Percentiles rank a stretch among this genome's conserved stretches.
These are phyloP conservation scores for Nasonia giraulti DNA, from an alignment of 1,140 invertebrate genomes.

Conservation along the genomic window DNA sequence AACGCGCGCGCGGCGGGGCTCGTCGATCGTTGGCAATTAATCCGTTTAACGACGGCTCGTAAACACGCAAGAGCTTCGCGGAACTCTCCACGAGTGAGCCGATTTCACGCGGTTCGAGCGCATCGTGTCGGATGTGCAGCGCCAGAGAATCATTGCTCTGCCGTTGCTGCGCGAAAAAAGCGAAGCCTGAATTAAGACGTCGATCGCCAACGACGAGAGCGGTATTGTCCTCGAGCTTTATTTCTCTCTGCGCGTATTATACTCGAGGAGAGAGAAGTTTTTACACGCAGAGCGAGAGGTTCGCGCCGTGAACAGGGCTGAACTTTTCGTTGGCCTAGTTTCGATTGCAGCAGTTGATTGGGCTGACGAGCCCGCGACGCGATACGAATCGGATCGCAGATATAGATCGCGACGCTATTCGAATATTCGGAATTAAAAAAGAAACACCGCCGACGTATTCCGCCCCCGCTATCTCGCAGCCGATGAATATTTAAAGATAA, in stretches of 20 bases:
- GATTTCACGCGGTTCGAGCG: conserved; percentile 27
- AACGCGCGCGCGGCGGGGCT: not conserved
- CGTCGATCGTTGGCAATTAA: conserved; percentile 18
- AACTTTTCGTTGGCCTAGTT: not conserved
- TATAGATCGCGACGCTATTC: not conserved
- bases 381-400: not conserved
- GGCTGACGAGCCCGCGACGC: not conserved
- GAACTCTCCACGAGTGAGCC: not conserved
- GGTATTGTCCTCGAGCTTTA: too few relatives aligned
- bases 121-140: not conserved
- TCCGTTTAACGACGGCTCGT: conserved; percentile 26
- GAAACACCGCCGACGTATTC: too few relatives aligned
- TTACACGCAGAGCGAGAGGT: too few relatives aligned
- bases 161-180: not conserved
- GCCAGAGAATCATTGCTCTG: not conserved
- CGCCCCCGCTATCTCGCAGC: too few relatives aligned
- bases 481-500: too few relatives aligned
- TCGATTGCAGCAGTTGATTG: not conserved
- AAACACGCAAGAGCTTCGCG: conserved; percentile 19
- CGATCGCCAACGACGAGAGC: too few relatives aligned
- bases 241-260: not conserved
- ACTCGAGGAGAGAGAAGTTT: too few relatives aligned
- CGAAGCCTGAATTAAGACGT: too few relatives aligned
- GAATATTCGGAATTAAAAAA: not conserved
- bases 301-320: not conserved